Conservation (phyloP, 2,888 invertebrate genomes). For the Trichacis sp. region DNA sequence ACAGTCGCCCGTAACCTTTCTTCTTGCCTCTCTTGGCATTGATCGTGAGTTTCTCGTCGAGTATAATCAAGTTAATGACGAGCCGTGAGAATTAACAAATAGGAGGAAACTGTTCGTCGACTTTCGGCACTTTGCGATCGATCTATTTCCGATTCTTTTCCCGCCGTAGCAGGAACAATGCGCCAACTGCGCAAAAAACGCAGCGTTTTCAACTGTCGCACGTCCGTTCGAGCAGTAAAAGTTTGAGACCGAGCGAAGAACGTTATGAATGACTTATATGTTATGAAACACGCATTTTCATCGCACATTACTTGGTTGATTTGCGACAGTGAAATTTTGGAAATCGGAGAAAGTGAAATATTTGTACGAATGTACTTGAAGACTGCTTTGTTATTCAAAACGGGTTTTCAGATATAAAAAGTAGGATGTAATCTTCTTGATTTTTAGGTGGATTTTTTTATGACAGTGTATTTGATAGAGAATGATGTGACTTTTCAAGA, state of each 20-base stretch:
- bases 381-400: neutral
- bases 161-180: too few relatives aligned
- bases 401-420: neutral
- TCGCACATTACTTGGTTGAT: neutral
- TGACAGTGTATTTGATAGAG: too few relatives aligned
- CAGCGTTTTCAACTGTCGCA: too few relatives aligned
- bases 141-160: conserved; percentile 26
- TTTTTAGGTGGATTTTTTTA: too few relatives aligned
- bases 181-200: too few relatives aligned
- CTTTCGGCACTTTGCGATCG: conserved; percentile 17
- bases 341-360: conserved; percentile 7
- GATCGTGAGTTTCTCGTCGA: conserved; percentile 44
- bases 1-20: conserved; percentile 53
- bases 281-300: neutral
- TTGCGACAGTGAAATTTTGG: conserved; percentile 9
- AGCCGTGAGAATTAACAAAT: conserved; percentile 33
- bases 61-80: conserved; percentile 39
- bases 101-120: conserved; percentile 22
- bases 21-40: conserved; percentile 43
- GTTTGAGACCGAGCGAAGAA: too few relatives aligned
- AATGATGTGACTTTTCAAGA: too few relatives aligned
- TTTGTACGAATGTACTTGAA: neutral
- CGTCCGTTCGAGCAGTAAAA: neutral
- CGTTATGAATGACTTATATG: neutral
- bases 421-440: neutral